Evolutionary conservation across 1,140 invertebrate genomes (phyloP), one percentile per base, ranked within the genome.

Genomic region (Drosophila cardini): DNA sequence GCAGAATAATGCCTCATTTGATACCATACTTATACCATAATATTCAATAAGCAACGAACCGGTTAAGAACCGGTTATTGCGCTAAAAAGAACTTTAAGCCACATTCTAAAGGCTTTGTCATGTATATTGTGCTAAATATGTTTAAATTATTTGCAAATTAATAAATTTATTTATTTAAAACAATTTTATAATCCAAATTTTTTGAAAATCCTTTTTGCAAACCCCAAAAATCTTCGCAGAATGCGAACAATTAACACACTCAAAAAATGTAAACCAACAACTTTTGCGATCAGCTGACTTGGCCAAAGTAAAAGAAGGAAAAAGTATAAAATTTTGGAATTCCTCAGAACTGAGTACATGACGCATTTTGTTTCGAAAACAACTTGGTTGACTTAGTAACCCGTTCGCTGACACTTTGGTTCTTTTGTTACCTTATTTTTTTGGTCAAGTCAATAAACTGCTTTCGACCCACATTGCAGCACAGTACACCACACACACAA

Each of bases 391-490:
- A 70, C 83, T 87, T 87, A 82, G 72, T 87, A 87, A 86, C 84
- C 83, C 83, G 79, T 73, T 76, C 46, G 43, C 36, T 13, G 55
- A 13, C 32, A 38, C 52, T 50, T 50, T 21, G 46, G 42, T 2
- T 9, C 30, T 34, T 38, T 46, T 60, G n/a, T 21, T 26, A 26
- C 21, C 0, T 36, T n/a, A n/a, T 11, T 42, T 71, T 71, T 79
- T 57, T 76, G 79, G 65, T 64, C 76, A 83, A 74, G 69, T 77
- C 79, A 77, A 83, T 83, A 82, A 89, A 83, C 68, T 62, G 67
- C 57, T 7, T 40, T 43, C 81, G 83, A 87, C 83, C 83, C 83
- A 86, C 72, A 87, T 87, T 76, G 83, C 72, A 70, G 18, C 32
- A 18, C 30, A 42, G 36, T 11, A 16, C 70, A 52, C 34, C 46